A percentile compares a stretch with the other conserved stretches of the same genome.
Conservation (phyloP, 30 jellyfish, hydroid and myxozoan genomes). For the Turritopsis dohrnii region DNA sequence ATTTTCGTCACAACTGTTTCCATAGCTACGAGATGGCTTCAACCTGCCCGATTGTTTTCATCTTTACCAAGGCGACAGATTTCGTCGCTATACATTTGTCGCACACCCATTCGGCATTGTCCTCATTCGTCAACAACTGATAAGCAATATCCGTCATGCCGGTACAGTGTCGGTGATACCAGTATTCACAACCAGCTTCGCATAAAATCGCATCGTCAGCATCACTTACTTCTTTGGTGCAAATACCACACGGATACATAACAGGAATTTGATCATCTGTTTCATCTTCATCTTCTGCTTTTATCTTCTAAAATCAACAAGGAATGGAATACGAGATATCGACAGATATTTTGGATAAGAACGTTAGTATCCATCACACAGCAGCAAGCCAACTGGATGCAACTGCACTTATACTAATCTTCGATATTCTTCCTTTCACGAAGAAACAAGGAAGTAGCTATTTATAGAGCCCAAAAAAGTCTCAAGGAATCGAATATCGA, state of each 20-base stretch:
- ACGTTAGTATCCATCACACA: no score
- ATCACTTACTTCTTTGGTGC: slow-evolving; percentile 87
- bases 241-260: slow-evolving; percentile 89
- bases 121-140: slow-evolving; percentile 83
- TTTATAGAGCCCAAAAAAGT: no score
- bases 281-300: slow-evolving; percentile 29
- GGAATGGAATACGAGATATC: neutral
- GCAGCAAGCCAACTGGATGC: no score
- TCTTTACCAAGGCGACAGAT: slow-evolving; percentile 61
- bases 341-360: neutral
- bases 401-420: no score
- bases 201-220: slow-evolving; percentile 92
- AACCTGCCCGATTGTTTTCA: neutral
- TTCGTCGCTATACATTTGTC: slow-evolving; percentile 90
- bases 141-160: slow-evolving; percentile 95
- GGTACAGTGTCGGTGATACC: slow-evolving; percentile 93
- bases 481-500: no score
- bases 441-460: no score
- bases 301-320: neutral
- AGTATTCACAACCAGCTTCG: slow-evolving; percentile 95
- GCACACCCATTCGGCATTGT: slow-evolving; percentile 99
- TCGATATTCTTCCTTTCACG: no score
- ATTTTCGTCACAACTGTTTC: neutral
- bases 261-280: slow-evolving; percentile 34
- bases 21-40: neutral